Base-by-base conservation (phyloP, 2,888 invertebrate genomes). In the Oscheius onirici region DNA sequence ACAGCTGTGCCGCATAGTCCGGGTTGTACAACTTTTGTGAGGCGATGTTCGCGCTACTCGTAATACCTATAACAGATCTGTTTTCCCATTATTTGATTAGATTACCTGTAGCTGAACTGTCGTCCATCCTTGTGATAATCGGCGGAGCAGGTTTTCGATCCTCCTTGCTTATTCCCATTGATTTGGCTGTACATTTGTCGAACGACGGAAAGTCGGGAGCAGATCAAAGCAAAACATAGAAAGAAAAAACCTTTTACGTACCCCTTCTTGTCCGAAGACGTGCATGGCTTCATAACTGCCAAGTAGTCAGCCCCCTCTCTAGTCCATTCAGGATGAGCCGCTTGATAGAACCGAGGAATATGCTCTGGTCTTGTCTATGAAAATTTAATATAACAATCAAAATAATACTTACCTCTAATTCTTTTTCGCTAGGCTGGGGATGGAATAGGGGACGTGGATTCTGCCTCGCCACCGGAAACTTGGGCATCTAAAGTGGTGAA, bases 311-410 rank as follows among this genome's bases (percentile, higher is more conserved):
- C 58, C 3, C 57, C 71, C 52, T 57, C 68, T 11, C 46, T 17
- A 6, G 69, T 69, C 69, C 60, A 69, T 60, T 69, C 69, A 10
- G 69, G 69, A 26, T 69, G 71, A 15, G 66, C 66, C 3, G 65
- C 71, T 51, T 49, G 69, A 2, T 26, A 34, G 24, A 41, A 43
- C 5, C 11, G 10, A n/a, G 71, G 71, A 26, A 71, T 71, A 66
- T 66, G 24, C 24, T 71, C 71, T 22, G 71, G 71, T 54, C 71
- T 54, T 0, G 66, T 57, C 71, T 71, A 3, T n/a, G n/a, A n/a
- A 57, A 71, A 71, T 52, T 43, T 6, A 28, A 52, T n/a, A 15
- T 13, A 13, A 28, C 11, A 1, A 22, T 22, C 13, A 54, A 54
- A 43, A 40, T 22, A 26, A 52, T 20, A 20, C 51, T 1, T n/a